Evolutionary conservation across 2,888 invertebrate genomes (phyloP).

Genomic region (Caenorhabditis uteleia): DNA sequence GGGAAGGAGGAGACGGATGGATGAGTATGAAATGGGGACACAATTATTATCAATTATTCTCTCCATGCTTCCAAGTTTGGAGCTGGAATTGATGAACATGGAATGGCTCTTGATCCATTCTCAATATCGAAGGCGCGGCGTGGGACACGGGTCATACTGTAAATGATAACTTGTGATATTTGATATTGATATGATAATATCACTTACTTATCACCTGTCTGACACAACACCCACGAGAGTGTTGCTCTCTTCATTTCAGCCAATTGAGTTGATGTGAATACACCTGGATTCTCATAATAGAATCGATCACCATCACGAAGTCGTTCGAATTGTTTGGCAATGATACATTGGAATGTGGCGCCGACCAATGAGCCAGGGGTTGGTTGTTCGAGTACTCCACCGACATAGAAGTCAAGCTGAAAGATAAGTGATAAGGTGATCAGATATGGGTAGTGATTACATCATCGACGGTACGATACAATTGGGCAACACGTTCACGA

Average conservation of each 20-base stretch:
- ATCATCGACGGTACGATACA: constrained; percentile 51
- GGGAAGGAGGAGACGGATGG: too few relatives aligned
- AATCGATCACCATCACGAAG: constrained; percentile 14
- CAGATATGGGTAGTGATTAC: too few relatives aligned
- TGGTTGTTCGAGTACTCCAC: constrained; percentile 72
- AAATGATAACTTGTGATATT: neutral
- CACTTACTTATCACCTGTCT: constrained; percentile 50
- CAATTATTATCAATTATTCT: constrained; percentile 19
- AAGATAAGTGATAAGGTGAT: neutral
- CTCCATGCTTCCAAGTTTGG: constrained; percentile 61
- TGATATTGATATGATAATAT: neutral
- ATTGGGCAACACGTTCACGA: constrained; percentile 55
- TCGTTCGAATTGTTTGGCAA: constrained; percentile 72
- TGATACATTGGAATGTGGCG: constrained; percentile 72
- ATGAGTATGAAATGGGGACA: too few relatives aligned
- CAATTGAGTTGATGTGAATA: constrained; percentile 57
- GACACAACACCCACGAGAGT: constrained; percentile 47
- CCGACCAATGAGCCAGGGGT: constrained; percentile 71
- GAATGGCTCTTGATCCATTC: constrained; percentile 49
- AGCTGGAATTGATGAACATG: constrained; percentile 56
- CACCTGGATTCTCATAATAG: constrained; percentile 51
- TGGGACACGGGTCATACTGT: constrained; percentile 41
- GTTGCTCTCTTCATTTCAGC: constrained; percentile 41
- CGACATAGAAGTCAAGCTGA: constrained; percentile 72
- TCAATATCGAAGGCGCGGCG: constrained; percentile 46